Conservation (phyloP, 2,113 vertebrate genomes). For the Petrocephalus zakoni region DNA sequence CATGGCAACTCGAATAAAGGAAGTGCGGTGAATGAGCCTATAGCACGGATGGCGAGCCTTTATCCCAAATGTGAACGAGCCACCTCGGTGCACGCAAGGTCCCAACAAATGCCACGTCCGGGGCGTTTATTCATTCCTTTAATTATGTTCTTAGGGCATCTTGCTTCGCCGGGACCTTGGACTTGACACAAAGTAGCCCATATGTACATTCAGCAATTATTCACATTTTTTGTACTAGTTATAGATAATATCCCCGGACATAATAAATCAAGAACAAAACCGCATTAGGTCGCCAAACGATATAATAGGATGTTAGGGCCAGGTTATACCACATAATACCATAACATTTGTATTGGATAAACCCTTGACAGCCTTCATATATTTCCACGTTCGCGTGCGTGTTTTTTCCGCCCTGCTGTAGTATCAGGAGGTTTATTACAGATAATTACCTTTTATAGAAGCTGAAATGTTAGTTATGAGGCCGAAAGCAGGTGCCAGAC, state of each 20-base stretch:
- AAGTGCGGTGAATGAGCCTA: background rate
- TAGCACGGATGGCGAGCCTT: background rate
- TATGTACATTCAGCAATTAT: background rate
- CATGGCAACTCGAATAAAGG: constrained; percentile 14
- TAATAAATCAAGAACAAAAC: background rate
- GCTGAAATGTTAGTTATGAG: constrained; percentile 25
- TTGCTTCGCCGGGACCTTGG: background rate
- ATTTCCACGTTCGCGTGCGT: constrained; percentile 12
- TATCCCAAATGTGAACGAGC: background rate
- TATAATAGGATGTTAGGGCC: background rate
- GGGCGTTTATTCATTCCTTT: background rate
- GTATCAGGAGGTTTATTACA: constrained; percentile 28
- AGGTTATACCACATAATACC: background rate
- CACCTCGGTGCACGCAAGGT: background rate
- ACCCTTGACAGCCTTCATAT: background rate
- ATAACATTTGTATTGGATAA: constrained; percentile 9
- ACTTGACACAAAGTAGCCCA: background rate
- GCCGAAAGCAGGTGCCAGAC: constrained; percentile 37
- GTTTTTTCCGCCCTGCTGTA: constrained; percentile 7
- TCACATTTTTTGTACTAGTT: background rate
- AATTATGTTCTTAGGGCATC: background rate
- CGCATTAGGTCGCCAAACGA: background rate
- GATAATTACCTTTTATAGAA: constrained; percentile 30
- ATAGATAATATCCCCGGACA: background rate
- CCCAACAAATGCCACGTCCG: background rate